These are phyloP conservation scores for Hemicrepidius hirtus DNA, from an alignment of 2,888 invertebrate genomes.

Conservation along the genomic window DNA sequence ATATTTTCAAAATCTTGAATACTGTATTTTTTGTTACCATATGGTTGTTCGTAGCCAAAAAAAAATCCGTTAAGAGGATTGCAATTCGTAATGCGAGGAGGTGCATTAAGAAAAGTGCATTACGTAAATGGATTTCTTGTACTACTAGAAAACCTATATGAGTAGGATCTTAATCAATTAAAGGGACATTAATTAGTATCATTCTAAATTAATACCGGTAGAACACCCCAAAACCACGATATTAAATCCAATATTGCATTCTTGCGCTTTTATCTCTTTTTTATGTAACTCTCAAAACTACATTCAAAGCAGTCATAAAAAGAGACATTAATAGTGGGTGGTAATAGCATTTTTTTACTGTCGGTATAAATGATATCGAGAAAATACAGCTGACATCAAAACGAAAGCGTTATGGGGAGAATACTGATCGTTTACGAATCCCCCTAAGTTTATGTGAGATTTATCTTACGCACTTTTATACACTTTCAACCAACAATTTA, in stretches of 20 bases:
- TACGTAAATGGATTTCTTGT: too few relatives aligned
- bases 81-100: too few relatives aligned
- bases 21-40: too few relatives aligned
- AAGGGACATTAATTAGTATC: too few relatives aligned
- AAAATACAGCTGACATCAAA: constrained; percentile 27
- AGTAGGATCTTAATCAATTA: too few relatives aligned
- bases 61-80: too few relatives aligned
- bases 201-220: too few relatives aligned
- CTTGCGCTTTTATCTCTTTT: constrained; percentile 2
- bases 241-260: constrained; percentile 5
- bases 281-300: constrained; percentile 24
- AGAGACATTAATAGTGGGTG: constrained; percentile 26
- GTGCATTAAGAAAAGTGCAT: too few relatives aligned
- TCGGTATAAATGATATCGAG: constrained; percentile 25
- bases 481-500: background rate
- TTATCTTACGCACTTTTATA: constrained; percentile 8
- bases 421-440: constrained; percentile 23
- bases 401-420: constrained; percentile 14
- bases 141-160: too few relatives aligned
- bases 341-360: constrained; percentile 32
- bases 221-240: too few relatives aligned
- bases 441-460: constrained; percentile 14
- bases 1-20: too few relatives aligned
- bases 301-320: constrained; percentile 27
- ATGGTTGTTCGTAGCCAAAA: too few relatives aligned